Base-by-base conservation (phyloP, 2,888 invertebrate species). In the Drosophila suboccidentalis region DNA sequence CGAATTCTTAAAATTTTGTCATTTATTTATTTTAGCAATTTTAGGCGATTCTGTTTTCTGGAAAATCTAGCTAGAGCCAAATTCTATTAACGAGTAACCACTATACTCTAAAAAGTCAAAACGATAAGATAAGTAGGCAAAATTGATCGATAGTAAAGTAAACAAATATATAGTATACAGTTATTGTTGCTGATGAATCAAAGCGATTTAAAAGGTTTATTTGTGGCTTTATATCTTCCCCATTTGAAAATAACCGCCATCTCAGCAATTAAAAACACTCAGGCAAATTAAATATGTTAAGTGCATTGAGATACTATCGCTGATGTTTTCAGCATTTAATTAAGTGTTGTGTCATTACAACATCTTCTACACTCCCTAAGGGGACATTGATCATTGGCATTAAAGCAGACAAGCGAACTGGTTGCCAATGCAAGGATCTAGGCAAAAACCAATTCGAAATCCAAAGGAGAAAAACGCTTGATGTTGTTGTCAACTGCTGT, bases 321-420 rank as follows among this genome's bases (percentile, higher is more conserved):
- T 13, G 26, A 36, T 46, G 55, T 53, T 67, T 47, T 47, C 15
- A 6, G 26, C 32, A 60, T 75, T 82, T 75, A 79, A 80, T 72
- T 72, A 72, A 80, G 60, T 61, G 66, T 57, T 46, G 62, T 81
- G 75, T 78, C 79, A 75, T 78, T 79, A 53, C 47, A 43, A 47
- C 46, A 63, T 59, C 5, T 46, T 36, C 8, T 11, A 63, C 68
- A 68, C 57, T 50, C 41, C 10, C 47, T n/a, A 22, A 34, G 50
- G 34, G 38, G 41, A 60, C 67, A 68, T 78, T 65, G 58, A 73
- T 73, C 66, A 77, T 63, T 6, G 44, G 43, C 38, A 38, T 50
- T 22, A 47, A 60, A 36, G 41, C 60, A 50, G 46, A 60, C 39
- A 73, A 65, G 55, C 50, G 38, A 53, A 46, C 46, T 66, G 53